phyloP scores from a whole-genome alignment of 2,113 vertebrate species.

The Cavia aperea region DNA sequence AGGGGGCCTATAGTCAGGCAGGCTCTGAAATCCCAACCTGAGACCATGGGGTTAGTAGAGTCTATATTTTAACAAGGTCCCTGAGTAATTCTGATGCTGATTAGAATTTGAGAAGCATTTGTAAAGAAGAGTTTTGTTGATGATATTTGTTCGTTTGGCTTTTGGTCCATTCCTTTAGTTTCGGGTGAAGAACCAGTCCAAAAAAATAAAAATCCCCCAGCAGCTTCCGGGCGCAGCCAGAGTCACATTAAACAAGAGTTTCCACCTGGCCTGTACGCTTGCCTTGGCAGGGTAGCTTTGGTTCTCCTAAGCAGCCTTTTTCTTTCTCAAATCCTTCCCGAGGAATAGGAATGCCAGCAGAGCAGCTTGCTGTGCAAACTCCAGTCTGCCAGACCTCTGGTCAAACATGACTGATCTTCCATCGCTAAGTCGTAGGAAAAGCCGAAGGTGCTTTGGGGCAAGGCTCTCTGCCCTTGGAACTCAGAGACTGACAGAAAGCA shows the following conservation, averaged over 20 bases:
- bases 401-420: slow-evolving; percentile 44
- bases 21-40: no score
- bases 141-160: neutral
- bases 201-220: neutral
- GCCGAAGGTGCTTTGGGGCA: slow-evolving; percentile 38
- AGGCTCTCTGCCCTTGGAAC: slow-evolving; percentile 45
- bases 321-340: neutral
- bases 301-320: neutral
- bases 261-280: neutral
- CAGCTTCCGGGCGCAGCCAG: neutral
- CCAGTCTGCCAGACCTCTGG: slow-evolving; percentile 25
- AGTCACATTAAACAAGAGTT: neutral
- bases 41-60: neutral
- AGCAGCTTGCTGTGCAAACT: neutral
- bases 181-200: neutral
- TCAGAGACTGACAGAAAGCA: slow-evolving; percentile 47
- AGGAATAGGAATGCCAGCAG: slow-evolving; percentile 13
- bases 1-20: neutral
- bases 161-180: neutral
- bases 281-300: neutral
- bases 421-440: slow-evolving; percentile 49
- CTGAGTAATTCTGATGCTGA: neutral
- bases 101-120: slow-evolving; percentile 1
- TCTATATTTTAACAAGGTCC: neutral
- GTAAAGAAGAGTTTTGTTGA: neutral